Conservation (phyloP, 2,113 vertebrate species). For the Bubo scandiacus region DNA sequence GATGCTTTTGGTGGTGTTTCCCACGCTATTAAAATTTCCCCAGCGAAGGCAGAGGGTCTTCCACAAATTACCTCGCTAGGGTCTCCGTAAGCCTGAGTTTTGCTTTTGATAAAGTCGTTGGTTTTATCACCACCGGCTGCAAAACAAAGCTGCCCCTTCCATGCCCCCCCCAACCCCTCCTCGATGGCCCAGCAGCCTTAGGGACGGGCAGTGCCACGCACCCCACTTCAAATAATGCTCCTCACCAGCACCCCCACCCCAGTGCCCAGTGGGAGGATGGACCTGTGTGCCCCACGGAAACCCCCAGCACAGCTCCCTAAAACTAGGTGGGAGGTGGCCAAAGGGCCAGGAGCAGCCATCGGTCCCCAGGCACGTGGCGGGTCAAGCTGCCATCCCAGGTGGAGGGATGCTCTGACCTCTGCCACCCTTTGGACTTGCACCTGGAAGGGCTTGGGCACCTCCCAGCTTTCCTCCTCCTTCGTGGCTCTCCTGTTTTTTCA, state of each 20-base stretch:
- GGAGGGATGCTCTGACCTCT: not conserved
- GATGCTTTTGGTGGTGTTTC: not conserved
- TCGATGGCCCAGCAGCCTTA: not conserved
- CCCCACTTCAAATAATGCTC: not conserved
- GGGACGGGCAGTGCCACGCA: too few relatives aligned
- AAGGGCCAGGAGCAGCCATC: not conserved
- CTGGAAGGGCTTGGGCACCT: not conserved
- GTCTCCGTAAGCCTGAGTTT: not conserved
- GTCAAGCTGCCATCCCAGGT: not conserved
- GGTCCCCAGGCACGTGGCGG: rapidly evolving
- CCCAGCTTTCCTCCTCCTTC: not conserved
- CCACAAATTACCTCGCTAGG: not conserved
- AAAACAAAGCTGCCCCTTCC: not conserved
- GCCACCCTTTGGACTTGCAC: rapidly evolving
- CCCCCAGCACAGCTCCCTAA: not conserved
- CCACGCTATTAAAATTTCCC: not conserved
- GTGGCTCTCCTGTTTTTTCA: not conserved
- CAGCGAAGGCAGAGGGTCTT: not conserved
- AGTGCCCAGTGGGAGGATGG: not conserved
- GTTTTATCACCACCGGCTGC: too few relatives aligned
- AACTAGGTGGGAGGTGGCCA: not conserved
- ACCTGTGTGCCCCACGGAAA: rapidly evolving
- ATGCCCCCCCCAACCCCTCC: rapidly evolving
- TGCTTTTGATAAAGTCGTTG: not conserved
- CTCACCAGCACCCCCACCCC: too few relatives aligned